Evolutionary conservation across 2,888 invertebrate species (phyloP), one percentile per base, ranked within the genome.

Genomic region (Phasia obesa): DNA sequence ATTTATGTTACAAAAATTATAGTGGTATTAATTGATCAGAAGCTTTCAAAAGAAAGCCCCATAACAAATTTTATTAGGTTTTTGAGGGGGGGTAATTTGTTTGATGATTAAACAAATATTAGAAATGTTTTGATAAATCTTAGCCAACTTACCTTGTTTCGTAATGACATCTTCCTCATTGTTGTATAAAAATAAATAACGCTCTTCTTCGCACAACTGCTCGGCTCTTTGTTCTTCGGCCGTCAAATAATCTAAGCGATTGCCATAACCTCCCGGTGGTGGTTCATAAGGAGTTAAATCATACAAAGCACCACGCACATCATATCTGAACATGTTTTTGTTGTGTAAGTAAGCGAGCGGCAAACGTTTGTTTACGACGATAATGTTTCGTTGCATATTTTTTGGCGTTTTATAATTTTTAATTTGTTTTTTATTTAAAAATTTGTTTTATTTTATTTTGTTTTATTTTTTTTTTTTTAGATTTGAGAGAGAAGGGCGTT

Each of bases 121-220:
- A 11, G 11, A 35, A 35, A 11, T 11, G 5, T 49, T 47, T 55
- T 44, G 27, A 0, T 57, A 65, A 57, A 70, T 79, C 19, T 75
- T 60, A 35, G 60, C 83, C 83, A 86, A 85, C 88, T 90, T 91
- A 97, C 98, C 98, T 94, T 97, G 97, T 91, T 97, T 97, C 93
- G 97, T 93, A 85, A 95, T 94, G 88, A 97, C 96, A 89, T 98
- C 97, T 90, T 95, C 95, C 88, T 98, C 96, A 91, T 97, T 97
- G 78, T 95, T 95, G 88, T 96, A 95, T 60, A 99, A 93, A 21
- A 89, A 97, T 81, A 96, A 93, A 92, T 98, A 99, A 59, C 99
- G 93, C 92, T 99, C 99, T 90, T 97, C 97, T 90, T 99, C 98
- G 92, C 98, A 98, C 73, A 97, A 92, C 88, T 96, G 95, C 91